Conservation (phyloP, 2,113 vertebrate genomes). For the Microcebus griseorufus region DNA sequence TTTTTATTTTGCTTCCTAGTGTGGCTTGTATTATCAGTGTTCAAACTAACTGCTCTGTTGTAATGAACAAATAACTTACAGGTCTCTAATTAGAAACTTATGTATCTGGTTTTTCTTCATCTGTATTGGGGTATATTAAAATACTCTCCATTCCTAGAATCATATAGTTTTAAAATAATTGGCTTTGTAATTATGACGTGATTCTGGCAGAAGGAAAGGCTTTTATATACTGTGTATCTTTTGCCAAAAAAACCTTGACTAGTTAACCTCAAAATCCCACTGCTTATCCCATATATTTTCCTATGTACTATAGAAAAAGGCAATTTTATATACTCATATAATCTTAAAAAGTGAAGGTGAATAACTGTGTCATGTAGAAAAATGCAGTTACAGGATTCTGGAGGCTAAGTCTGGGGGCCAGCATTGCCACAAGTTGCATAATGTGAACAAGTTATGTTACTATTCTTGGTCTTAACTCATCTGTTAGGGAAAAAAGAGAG, state of each 20-base stretch:
- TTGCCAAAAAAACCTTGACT: background rate
- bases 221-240: background rate
- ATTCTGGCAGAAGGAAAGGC: background rate
- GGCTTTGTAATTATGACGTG: background rate
- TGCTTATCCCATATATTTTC: background rate
- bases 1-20: slow-evolving; percentile 78
- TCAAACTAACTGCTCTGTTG: slow-evolving; percentile 36
- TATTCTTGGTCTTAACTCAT: background rate
- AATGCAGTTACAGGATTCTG: background rate
- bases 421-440: background rate
- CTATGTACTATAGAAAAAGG: background rate
- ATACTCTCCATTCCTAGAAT: background rate
- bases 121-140: background rate
- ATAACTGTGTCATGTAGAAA: background rate
- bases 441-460: background rate
- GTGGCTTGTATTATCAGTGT: slow-evolving; percentile 50
- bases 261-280: background rate
- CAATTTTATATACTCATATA: background rate
- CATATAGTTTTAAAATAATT: background rate
- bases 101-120: background rate
- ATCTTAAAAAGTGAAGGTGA: background rate
- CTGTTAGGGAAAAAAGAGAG: background rate
- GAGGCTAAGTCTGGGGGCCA: background rate
- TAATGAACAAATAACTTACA: background rate
- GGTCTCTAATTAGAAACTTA: background rate